A percentile compares a stretch with the other conserved stretches of the same genome.
Conservation (phyloP, 2,113 vertebrate genomes). For the Oryzias woworae region DNA sequence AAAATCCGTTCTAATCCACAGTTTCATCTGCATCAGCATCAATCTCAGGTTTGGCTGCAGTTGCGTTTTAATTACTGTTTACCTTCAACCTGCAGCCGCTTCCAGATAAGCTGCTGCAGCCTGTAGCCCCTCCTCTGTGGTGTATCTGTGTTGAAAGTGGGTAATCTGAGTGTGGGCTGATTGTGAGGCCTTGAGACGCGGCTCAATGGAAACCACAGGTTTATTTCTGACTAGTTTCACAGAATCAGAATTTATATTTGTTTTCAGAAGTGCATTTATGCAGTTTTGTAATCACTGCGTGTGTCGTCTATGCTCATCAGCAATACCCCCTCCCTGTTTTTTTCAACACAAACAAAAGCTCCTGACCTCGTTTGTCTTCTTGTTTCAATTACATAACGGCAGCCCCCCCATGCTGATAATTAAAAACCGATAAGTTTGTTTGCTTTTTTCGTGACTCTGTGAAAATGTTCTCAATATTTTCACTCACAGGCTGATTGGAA, state of each 20-base stretch:
- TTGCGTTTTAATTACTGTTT: slow-evolving; percentile 46
- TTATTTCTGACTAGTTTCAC: slow-evolving; percentile 56
- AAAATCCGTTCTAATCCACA: neutral
- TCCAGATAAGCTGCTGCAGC: slow-evolving; percentile 27
- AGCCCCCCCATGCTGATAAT: slow-evolving; percentile 35
- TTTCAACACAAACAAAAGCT: slow-evolving; percentile 19
- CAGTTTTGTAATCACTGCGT: slow-evolving; percentile 42
- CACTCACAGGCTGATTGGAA: slow-evolving; percentile 4
- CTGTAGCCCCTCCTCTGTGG: slow-evolving; percentile 15
- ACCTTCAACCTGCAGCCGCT: slow-evolving; percentile 17
- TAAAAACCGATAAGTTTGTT: slow-evolving; percentile 25
- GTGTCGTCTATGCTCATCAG: slow-evolving; percentile 29
- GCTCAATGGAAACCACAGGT: slow-evolving; percentile 44
- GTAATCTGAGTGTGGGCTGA: slow-evolving; percentile 61
- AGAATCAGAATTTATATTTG: too few relatives aligned
- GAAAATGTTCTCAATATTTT: slow-evolving; percentile 58
- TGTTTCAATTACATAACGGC: slow-evolving; percentile 32
- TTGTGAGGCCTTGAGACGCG: slow-evolving; percentile 37
- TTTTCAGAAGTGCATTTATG: neutral
- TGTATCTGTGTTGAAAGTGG: slow-evolving; percentile 64
- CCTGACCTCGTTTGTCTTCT: slow-evolving; percentile 18
- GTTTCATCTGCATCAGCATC: slow-evolving; percentile 19
- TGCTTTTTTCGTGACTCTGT: slow-evolving; percentile 36
- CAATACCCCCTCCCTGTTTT: neutral
- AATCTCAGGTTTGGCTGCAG: slow-evolving; percentile 28